A percentile compares a stretch with the other conserved stretches of the same genome.
Evolutionary conservation across 1,140 invertebrate species (phyloP).

Genomic region (Euura lappo): DNA sequence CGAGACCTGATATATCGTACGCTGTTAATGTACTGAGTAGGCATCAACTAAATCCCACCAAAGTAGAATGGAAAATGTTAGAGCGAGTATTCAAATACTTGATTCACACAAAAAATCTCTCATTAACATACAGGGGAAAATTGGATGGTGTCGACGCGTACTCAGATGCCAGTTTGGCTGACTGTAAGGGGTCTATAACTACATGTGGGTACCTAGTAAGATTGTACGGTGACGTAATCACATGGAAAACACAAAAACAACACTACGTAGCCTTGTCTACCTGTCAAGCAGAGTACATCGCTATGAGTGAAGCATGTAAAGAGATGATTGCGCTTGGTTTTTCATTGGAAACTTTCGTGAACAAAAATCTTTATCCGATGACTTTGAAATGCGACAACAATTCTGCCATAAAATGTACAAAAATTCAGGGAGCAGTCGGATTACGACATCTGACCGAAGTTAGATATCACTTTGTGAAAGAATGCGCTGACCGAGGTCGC

Average conservation of each 20-base stretch:
- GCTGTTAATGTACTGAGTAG: constrained; percentile 25
- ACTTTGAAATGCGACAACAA: constrained; percentile 19
- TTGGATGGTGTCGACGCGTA: constrained; percentile 5
- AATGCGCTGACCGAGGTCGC: constrained; percentile 3
- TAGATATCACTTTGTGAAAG: constrained; percentile 23
- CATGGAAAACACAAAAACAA: constrained; percentile 24
- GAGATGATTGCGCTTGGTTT: not conserved
- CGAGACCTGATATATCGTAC: constrained; percentile 21
- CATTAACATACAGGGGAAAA: constrained; percentile 12
- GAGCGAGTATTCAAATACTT: constrained; percentile 24
- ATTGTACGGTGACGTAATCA: constrained; percentile 21
- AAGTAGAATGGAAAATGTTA: constrained; percentile 23
- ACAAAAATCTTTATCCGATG: not conserved
- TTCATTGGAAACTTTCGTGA: not conserved
- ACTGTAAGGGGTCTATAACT: constrained; percentile 22
- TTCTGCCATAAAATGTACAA: constrained; percentile 14
- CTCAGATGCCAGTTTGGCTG: constrained; percentile 26
- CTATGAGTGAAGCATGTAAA: constrained; percentile 24
- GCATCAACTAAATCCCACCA: constrained; percentile 24
- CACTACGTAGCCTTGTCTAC: constrained; percentile 20
- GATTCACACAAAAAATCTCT: constrained; percentile 14
- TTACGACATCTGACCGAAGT: constrained; percentile 22
- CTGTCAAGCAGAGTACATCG: constrained; percentile 26
- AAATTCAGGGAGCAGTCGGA: constrained; percentile 14
- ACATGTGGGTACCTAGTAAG: constrained; percentile 23